Percentiles rank a stretch among this genome's conserved stretches.
These are phyloP conservation scores for Phocoena sinus DNA, from an alignment of 2,113 vertebrate genomes.

Conservation along the genomic window DNA sequence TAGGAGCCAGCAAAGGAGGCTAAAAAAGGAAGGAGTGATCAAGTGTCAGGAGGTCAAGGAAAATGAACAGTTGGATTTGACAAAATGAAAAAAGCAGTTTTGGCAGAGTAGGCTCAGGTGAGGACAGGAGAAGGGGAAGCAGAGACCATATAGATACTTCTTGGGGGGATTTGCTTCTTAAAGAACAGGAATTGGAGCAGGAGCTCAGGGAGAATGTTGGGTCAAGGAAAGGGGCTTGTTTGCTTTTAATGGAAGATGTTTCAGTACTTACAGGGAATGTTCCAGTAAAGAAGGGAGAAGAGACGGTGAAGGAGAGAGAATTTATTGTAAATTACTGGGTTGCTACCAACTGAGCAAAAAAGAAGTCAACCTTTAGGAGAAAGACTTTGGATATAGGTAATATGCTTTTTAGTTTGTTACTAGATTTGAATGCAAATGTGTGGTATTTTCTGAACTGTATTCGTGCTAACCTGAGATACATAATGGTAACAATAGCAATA, in stretches of 20 bases:
- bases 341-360: neutral
- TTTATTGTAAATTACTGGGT: neutral
- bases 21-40: neutral
- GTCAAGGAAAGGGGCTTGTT: neutral
- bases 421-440: neutral
- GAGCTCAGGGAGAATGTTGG: neutral
- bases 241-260: neutral
- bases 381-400: neutral
- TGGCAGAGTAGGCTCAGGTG: neutral
- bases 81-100: neutral
- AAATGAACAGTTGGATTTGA: neutral
- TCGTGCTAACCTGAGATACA: neutral
- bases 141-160: neutral
- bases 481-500: neutral
- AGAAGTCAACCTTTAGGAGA: neutral
- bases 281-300: neutral
- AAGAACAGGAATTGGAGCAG: neutral
- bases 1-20: neutral
- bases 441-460: constrained; percentile 7
- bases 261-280: neutral
- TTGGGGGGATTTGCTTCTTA: neutral
- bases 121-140: neutral
- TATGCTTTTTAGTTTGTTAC: neutral
- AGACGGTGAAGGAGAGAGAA: neutral
- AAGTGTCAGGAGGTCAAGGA: neutral